Conservation (phyloP, 53 echinoderm and acorn worm species). For the Stichopus horrens region DNA sequence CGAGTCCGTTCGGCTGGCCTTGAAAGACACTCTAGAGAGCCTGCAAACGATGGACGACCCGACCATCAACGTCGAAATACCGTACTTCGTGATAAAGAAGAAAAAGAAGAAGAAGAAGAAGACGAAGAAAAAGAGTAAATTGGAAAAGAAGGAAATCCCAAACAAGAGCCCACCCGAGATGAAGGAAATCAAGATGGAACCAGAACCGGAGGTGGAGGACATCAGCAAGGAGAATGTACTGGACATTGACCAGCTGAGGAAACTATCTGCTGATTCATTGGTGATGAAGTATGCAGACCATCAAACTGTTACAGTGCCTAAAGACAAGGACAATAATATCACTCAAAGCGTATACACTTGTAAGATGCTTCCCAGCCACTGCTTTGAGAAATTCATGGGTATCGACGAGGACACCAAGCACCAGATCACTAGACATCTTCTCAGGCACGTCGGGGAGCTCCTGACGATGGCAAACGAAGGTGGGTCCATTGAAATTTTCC, state of each 20-base stretch:
- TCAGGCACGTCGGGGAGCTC: slow-evolving; percentile 89
- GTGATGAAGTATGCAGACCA: slow-evolving; percentile 74
- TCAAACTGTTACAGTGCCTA: slow-evolving; percentile 73
- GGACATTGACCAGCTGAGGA: slow-evolving; percentile 86
- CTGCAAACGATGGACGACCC: slow-evolving; percentile 37
- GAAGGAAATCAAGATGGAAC: not conserved
- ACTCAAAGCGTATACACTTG: slow-evolving; percentile 84
- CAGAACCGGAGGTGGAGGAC: not conserved
- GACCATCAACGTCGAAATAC: slow-evolving; percentile 45
- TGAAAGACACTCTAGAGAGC: slow-evolving; percentile 37
- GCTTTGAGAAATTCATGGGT: slow-evolving; percentile 88
- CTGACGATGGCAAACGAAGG: slow-evolving; percentile 86
- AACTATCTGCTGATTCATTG: slow-evolving; percentile 74
- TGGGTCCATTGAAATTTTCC: slow-evolving; percentile 4
- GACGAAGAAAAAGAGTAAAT: slow-evolving; percentile 17
- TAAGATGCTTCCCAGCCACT: slow-evolving; percentile 87
- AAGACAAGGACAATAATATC: slow-evolving; percentile 55
- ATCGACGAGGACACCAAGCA: slow-evolving; percentile 75
- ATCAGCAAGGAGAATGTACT: slow-evolving; percentile 51
- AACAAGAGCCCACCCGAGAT: not conserved
- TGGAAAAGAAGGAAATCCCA: not conserved
- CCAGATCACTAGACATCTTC: slow-evolving; percentile 87
- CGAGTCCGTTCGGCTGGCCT: slow-evolving; percentile 30
- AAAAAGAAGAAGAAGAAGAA: slow-evolving; percentile 44
- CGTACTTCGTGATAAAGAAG: slow-evolving; percentile 38